phyloP scores from a whole-genome alignment of 2,797 vertebrate genomes.

The Neosilurus mollespiculum region DNA sequence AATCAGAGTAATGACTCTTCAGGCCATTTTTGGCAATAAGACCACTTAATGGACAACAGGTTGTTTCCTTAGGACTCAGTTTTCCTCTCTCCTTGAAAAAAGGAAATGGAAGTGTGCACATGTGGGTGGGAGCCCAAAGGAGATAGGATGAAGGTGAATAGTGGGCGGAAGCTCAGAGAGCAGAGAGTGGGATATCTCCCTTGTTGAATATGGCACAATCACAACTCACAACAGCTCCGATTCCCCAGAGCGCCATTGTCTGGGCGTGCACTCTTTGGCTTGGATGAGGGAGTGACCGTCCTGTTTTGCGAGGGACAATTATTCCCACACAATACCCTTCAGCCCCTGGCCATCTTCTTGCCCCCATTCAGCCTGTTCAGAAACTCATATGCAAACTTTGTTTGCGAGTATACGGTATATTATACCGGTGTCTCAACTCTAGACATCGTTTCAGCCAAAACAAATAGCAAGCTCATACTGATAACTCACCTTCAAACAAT shows the following conservation, averaged over 20 bases:
- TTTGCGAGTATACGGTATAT: background rate
- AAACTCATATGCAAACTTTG: constrained; percentile 19
- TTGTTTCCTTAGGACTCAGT: constrained; percentile 35
- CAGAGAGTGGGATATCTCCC: constrained; percentile 53
- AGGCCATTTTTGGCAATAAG: constrained; percentile 15
- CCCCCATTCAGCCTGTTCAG: background rate
- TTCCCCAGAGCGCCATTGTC: constrained; percentile 55
- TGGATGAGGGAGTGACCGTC: constrained; percentile 47
- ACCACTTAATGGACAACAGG: constrained; percentile 35
- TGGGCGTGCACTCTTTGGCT: constrained; percentile 47
- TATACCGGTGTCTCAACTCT: background rate
- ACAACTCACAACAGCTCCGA: constrained; percentile 29
- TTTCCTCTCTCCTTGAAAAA: constrained; percentile 51
- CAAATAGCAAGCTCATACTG: background rate
- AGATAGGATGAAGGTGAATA: constrained; percentile 45
- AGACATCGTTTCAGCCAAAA: background rate
- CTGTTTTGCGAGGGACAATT: constrained; percentile 46
- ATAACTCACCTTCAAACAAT: background rate
- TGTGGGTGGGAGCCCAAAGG: constrained; percentile 45
- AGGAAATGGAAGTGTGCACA: constrained; percentile 44
- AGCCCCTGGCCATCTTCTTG: constrained; percentile 22
- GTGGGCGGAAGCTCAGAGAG: constrained; percentile 45
- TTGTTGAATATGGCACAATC: constrained; percentile 53
- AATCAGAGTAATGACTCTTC: constrained; percentile 19
- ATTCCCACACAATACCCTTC: constrained; percentile 48